phyloP scores from a whole-genome alignment of 92 coral and sea anemone genomes.

The Parazoanthus atlanticus region DNA sequence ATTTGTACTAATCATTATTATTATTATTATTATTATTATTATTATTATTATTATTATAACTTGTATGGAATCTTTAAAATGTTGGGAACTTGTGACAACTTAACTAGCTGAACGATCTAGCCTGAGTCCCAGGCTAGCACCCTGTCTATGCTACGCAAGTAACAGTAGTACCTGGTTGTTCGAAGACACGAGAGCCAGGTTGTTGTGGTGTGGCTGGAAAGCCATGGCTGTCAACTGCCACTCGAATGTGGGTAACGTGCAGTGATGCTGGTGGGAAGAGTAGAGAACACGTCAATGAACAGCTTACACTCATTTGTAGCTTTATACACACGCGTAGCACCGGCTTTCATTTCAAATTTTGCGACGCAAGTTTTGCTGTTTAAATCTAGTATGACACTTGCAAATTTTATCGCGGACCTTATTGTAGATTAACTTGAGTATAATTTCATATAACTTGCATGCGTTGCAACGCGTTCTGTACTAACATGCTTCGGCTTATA shows the following conservation, averaged over 20 bases:
- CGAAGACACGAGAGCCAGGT: constrained; percentile 65
- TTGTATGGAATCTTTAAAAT: too few relatives aligned
- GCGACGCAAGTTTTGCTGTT: neutral
- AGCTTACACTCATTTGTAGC: too few relatives aligned
- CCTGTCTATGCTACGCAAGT: neutral
- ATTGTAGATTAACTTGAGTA: too few relatives aligned
- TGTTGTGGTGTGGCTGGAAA: constrained; percentile 83
- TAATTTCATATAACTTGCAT: too few relatives aligned
- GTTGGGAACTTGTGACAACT: too few relatives aligned
- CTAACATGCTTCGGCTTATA: too few relatives aligned
- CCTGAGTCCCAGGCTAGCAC: neutral
- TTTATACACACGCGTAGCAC: too few relatives aligned
- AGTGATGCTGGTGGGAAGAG: constrained; percentile 54
- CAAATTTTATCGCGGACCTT: neutral
- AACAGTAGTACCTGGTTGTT: constrained; percentile 67
- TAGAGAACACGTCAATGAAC: neutral
- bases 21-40: too few relatives aligned
- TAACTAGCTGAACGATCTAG: too few relatives aligned
- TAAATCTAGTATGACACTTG: neutral
- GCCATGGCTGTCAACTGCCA: constrained; percentile 90
- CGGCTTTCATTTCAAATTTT: neutral
- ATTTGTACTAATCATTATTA: too few relatives aligned
- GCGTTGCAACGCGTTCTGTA: too few relatives aligned
- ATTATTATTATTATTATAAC: too few relatives aligned
- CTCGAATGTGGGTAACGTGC: constrained; percentile 72